Conservation (phyloP, 2,797 vertebrate species). For the Sparidentex hasta region DNA sequence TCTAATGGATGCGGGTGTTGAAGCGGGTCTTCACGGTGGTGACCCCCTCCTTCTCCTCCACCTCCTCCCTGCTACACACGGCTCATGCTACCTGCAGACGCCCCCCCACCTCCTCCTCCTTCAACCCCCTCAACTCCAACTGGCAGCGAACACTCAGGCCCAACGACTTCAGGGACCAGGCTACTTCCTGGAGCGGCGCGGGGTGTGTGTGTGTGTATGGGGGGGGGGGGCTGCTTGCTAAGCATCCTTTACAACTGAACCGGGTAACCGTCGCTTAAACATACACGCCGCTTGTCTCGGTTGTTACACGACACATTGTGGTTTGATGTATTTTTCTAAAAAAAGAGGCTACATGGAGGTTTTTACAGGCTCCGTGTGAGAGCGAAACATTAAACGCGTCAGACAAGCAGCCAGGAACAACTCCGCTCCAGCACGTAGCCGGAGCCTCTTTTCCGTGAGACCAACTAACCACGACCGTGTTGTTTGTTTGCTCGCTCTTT, state of each 20-base stretch:
- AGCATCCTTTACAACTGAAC: conserved; percentile 43
- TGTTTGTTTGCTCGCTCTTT: conserved; percentile 62
- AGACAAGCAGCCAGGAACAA: conserved; percentile 17
- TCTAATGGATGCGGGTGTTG: fast-evolving
- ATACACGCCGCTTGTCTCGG: fast-evolving
- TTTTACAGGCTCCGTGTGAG: not conserved
- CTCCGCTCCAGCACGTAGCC: conserved; percentile 69
- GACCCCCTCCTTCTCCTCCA: not conserved
- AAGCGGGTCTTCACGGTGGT: not conserved
- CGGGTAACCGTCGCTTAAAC: not conserved
- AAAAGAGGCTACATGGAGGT: fast-evolving
- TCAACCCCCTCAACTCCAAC: conserved; percentile 6
- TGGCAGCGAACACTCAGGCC: conserved; percentile 53
- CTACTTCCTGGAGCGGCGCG: conserved; percentile 49
- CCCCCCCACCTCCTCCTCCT: not conserved
- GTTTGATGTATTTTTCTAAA: not conserved
- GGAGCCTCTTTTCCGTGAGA: conserved; percentile 65
- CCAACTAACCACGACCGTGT: conserved; percentile 44
- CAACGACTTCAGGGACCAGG: conserved; percentile 22
- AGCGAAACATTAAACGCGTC: conserved; percentile 5
- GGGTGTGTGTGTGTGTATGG: no score
- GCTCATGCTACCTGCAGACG: conserved; percentile 30
- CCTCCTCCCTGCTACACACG: not conserved
- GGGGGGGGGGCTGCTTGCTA: conserved; percentile 39
- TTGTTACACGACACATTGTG: fast-evolving